A percentile compares a stretch with the other conserved stretches of the same genome.
phyloP scores from a whole-genome alignment of 2,888 invertebrate genomes.

The Callyntrura guangdongensis region DNA sequence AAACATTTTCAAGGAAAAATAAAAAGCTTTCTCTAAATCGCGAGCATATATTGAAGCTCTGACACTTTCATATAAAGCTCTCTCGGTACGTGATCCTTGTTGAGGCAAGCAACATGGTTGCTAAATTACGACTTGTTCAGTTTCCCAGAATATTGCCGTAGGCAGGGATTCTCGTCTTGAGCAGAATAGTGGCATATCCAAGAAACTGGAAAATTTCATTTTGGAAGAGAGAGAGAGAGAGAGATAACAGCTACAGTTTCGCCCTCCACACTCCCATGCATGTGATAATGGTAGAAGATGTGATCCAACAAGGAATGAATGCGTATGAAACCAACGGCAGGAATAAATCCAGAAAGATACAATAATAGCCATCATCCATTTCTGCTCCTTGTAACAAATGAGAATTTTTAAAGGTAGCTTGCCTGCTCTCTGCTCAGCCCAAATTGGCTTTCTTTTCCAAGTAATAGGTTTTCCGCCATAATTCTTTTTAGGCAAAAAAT shows the following conservation, averaged over 20 bases:
- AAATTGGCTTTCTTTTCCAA: conserved; percentile 31
- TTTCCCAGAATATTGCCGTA: neutral
- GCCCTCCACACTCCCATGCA: neutral
- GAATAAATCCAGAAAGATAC: conserved; percentile 32
- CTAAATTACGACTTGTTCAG: conserved; percentile 27
- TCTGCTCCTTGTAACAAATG: conserved; percentile 32
- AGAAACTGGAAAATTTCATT: conserved; percentile 7
- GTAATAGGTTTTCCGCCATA: neutral
- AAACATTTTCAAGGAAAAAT: conserved; percentile 2
- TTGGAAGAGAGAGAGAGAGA: neutral
- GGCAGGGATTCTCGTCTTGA: neutral
- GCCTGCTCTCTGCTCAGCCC: neutral
- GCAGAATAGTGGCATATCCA: neutral
- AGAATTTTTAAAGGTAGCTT: conserved; percentile 18
- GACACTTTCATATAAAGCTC: neutral
- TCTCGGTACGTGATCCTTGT: conserved; percentile 11
- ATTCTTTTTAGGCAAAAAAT: conserved; percentile 16
- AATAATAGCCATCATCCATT: conserved; percentile 36
- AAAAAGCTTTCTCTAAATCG: neutral
- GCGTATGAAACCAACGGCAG: neutral
- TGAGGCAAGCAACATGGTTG: neutral
- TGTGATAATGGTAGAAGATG: conserved; percentile 12
- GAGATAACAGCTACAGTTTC: neutral
- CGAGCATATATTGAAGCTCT: neutral
- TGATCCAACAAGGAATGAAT: neutral